Base-by-base conservation (phyloP, 2,797 vertebrate species). In the Neopelma chrysocephalum region DNA sequence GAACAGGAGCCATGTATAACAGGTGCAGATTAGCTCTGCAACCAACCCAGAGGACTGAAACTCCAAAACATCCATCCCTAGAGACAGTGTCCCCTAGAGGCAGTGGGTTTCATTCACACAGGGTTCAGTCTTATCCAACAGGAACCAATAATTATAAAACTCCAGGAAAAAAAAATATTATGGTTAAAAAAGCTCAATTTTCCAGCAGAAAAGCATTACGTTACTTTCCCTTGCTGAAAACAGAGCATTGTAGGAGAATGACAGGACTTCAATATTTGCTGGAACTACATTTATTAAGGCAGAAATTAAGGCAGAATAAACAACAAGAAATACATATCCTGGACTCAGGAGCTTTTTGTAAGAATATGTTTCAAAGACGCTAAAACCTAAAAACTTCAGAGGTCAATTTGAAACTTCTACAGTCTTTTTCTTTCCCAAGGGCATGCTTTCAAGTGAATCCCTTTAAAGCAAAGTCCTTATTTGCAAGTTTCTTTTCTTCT, bases 391-490 rank as follows among this genome's bases (percentile, higher is more conserved):
- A 93, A 80, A 57, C 22, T 92, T 89, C 75, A 87, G 68, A 77
- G 58, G 81, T 87, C 88, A 93, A 22, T 48, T 92, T 77, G 68
- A 68, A 91, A 82, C 26, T 81, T 71, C 64, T 62, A 3, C 54
- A 85, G 42, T 17, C 42, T 61, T 91, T 38, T 77, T 71, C 89
- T 93, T 92, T 93, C 92, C 75, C 82, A 87, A 92, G 65, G 87
- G 79, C 36, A 85, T 9, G 29, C 70, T 96, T 95, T 93, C 86
- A 94, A 90, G 81, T 57, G 73, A 87, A 73, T 61, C 58, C 20
- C 11, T 51, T 22, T 84, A 90, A 90, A 93, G 51, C 7, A 87
- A 75, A 89, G 58, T 68, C 64, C 61, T 91, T 82, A 73, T 70
- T 93, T 88, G 81, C 53, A 83, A 90, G 58, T 32, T 70, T 72